Evolutionary conservation across 2,797 vertebrate species (phyloP), one percentile per base, ranked within the genome.

Genomic region (Lindbergichthys nudifrons): DNA sequence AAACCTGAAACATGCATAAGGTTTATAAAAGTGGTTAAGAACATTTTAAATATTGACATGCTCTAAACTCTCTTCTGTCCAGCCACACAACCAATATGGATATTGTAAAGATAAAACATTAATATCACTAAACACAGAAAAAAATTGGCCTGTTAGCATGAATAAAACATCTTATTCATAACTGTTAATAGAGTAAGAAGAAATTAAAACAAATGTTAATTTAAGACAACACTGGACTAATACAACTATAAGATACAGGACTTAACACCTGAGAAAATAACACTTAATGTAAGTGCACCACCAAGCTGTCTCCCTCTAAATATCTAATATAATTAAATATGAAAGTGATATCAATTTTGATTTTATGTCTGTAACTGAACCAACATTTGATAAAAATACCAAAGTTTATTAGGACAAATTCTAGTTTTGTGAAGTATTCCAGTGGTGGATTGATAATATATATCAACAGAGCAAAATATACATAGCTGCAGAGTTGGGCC

Each of bases 1-100:
- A 94, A 58, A 52, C 94, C 94, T 95, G 56, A 53, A 62, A 59
- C 1, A 80, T 19, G 4, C 0, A 60, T 8, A 16, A 32, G 4
- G 1, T 61, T 48, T 65, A 39, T n/a, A 41, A 39, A 30, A 15
- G 19, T 46, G n/a, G 50, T 5, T 41, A 21, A 61, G 39, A 60
- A 53, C 39, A 52, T 15, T n/a, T 11, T 16, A 23, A 41, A 41
- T 30, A 36, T 36, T 36, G 32, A 26, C 13, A 41, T 51, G n/a
- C 32, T 41, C 46, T 30, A 56, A 46, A 46, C 10, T 30, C 21
- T 11, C 21, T 61, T 4, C 16, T 60, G 10, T 36, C 32, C 32
- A 36, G 8, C 32, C 32, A 36, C 32, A 32, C 1, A 36, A 36
- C 8, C 32, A 36, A 36, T 36, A 36, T 36, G 32, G 32, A 36